A percentile compares a stretch with the other conserved stretches of the same genome.
Conservation (phyloP, 2,113 vertebrate species). For the Vidua macroura region DNA sequence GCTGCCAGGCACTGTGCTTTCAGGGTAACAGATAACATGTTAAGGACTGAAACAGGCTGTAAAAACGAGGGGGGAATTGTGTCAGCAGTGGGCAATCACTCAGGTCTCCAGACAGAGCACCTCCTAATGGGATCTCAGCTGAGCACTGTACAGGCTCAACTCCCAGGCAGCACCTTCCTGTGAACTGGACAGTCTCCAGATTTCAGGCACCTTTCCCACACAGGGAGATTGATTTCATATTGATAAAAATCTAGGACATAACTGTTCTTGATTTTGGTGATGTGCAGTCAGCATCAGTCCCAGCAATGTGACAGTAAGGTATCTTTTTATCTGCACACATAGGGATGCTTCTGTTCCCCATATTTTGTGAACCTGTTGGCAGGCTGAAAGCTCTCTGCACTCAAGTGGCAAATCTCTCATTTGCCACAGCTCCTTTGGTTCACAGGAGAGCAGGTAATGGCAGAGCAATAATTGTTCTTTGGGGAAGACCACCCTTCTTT, state of each 20-base stretch:
- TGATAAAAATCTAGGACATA: not conserved
- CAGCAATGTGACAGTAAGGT: not conserved
- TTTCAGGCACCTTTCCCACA: not conserved
- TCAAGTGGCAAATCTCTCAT: not conserved
- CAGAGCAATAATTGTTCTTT: not conserved
- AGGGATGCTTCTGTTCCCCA: not conserved
- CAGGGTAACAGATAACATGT: not conserved
- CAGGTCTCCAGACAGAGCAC: not conserved
- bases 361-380: not conserved
- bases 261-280: not conserved
- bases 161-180: not conserved
- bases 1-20: conserved; percentile 17
- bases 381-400: conserved; percentile 2
- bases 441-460: not conserved
- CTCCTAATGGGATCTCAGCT: not conserved
- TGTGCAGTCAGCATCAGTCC: not conserved
- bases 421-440: not conserved
- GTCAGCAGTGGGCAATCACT: not conserved
- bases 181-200: not conserved
- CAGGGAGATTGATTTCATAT: not conserved
- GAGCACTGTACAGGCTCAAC: not conserved
- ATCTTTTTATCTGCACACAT: not conserved
- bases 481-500: not conserved
- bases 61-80: not conserved
- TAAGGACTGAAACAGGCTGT: not conserved